Evolutionary conservation across 2,113 vertebrate genomes (phyloP), one percentile per base, ranked within the genome.

Genomic region (Erythrocebus patas): DNA sequence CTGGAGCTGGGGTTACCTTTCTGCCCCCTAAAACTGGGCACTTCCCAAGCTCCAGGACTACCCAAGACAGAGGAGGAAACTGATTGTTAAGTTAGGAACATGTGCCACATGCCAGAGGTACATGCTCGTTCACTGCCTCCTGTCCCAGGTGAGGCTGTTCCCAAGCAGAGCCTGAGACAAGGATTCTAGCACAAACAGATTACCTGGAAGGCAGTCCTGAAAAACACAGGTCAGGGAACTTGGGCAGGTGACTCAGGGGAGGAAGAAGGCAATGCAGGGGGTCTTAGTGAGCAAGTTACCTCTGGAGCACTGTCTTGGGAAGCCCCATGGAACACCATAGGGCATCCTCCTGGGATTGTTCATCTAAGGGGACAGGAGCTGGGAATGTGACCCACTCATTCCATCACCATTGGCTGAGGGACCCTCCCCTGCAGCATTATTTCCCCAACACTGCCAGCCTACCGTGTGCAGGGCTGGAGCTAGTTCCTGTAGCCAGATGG

Each of bases 321-420:
- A 50, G 6, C 8, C 30, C 57, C 4, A 0, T 0, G 14, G 61
- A 52, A 10, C 23, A 30, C 1, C 0, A 2, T 35, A 11, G 35
- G 64, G 8, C 25, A 11, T 0, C 4, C 10, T 8, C 17, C 27
- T 72, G 17, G 78, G 35, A 38, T 13, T 5, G 4, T 0, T 12
- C 73, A 11, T 73, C 32, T 57, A 1, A 8, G 30, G 18, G 5
- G 6, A 30, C 50, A 32, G 2, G 2, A 43, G 45, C 22, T 14
- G 23, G 48, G 16, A n/a, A 4, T 13, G 32, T 27, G 1, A 1
- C 72, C 40, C 8, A 5, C 10, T 6, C 17, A 45, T 10, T 23
- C 57, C 50, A 0, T 52, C 38, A 0, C 12, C 70, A 11, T 1
- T 27, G 38, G 35, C 27, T 3, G 12, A 48, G 55, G 48, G 70